These are phyloP conservation scores for Sylvietta virens DNA, from an alignment of 2,113 vertebrate species.

Conservation along the genomic window DNA sequence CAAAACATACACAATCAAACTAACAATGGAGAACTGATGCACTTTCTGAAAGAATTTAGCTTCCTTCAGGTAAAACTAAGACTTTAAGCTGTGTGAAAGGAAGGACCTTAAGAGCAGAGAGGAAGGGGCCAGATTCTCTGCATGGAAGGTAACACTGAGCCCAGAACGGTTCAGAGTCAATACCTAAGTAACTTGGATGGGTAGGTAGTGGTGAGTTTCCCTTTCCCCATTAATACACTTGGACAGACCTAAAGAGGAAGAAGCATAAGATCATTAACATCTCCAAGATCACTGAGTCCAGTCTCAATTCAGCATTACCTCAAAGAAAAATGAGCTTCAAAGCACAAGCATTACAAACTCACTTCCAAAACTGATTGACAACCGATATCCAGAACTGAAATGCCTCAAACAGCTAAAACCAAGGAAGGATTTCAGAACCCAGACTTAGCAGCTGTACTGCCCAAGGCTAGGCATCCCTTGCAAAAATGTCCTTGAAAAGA, in stretches of 20 bases:
- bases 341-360: background rate
- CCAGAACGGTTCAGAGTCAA: background rate
- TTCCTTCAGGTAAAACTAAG: background rate
- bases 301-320: background rate
- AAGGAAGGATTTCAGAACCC: background rate
- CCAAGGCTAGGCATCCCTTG: background rate
- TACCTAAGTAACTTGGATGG: background rate
- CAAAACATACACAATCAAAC: background rate
- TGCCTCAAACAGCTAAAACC: background rate
- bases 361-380: background rate
- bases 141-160: fast-evolving
- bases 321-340: background rate
- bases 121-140: background rate
- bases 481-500: background rate
- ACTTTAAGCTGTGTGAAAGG: background rate
- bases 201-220: background rate
- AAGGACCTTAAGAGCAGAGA: background rate
- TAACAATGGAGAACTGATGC: background rate
- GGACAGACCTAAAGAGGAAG: background rate
- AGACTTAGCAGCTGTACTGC: background rate
- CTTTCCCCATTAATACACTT: background rate
- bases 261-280: background rate
- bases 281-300: background rate
- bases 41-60: background rate
- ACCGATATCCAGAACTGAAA: background rate